Percentiles rank a stretch among this genome's conserved stretches.
phyloP scores from a whole-genome alignment of 2,888 invertebrate genomes.

The Andrena camellia region DNA sequence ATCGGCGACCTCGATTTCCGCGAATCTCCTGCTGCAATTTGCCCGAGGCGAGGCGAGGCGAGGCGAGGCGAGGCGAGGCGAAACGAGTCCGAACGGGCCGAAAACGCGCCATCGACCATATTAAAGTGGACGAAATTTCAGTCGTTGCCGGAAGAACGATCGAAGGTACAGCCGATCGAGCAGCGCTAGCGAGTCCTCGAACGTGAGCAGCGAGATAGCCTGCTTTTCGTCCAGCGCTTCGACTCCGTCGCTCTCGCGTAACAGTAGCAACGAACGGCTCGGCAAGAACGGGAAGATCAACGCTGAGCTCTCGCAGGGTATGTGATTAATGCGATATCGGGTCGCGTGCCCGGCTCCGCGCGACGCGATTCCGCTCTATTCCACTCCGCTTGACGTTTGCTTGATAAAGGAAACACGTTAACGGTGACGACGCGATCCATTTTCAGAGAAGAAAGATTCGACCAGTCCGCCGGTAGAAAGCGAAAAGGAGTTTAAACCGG shows the following conservation, averaged over 20 bases:
- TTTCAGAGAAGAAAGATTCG: constrained; percentile 80
- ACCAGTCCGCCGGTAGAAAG: constrained; percentile 77
- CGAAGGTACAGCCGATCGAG: constrained; percentile 83
- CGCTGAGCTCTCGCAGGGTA: constrained; percentile 70
- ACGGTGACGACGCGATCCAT: constrained; percentile 27
- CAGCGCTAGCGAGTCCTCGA: constrained; percentile 83
- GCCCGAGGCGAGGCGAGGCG: constrained; percentile 1
- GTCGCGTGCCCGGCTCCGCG: no score
- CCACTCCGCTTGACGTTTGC: background rate
- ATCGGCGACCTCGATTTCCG: constrained; percentile 1
- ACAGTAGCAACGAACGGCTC: constrained; percentile 82
- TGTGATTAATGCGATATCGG: background rate
- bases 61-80: background rate
- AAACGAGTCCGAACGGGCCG: background rate
- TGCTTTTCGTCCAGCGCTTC: constrained; percentile 83
- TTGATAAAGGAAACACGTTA: background rate
- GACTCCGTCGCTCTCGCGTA: constrained; percentile 86
- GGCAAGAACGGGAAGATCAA: constrained; percentile 76
- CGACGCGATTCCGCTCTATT: background rate
- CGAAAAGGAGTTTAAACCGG: constrained; percentile 80
- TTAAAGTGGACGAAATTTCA: constrained; percentile 58
- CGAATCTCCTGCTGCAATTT: background rate
- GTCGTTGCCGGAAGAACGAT: constrained; percentile 80
- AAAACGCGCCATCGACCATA: background rate
- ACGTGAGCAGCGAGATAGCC: constrained; percentile 82